Base-by-base conservation (phyloP, 2,797 vertebrate species). In the Acanthiza pusilla region DNA sequence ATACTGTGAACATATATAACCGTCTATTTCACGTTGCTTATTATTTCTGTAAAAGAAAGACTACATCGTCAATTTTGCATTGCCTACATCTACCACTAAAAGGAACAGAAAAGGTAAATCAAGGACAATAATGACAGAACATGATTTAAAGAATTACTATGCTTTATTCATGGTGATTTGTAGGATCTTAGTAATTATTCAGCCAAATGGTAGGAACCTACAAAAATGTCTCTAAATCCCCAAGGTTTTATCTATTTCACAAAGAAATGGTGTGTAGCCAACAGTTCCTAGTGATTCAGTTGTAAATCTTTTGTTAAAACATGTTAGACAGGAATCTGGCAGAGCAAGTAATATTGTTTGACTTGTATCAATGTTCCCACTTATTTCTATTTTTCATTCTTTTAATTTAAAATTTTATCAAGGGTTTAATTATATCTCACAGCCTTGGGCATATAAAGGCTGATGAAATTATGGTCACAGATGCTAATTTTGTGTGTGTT, bases 281-380 rank as follows among this genome's bases (percentile, higher is more conserved):
- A 36, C 13, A 77, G 26, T 40, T 89, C 8, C 13, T 74, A 72
- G 21, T 38, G 34, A 76, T 96, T 67, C 14, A 76, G 62, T 62
- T 65, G 25, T 67, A 94, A 80, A 85, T 85, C 72, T 94, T 79
- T 68, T 5, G 9, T 80, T 88, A 77, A 92, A 91, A 75, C 58
- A 17, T 80, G 74, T 72, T 57, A 93, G 65, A 75, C 11, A 51
- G 25, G 18, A 88, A 61, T 72, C 40, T 86, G 65, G 23, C 32
- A 85, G 8, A 43, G 40, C 7, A 83, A 51, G 13, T 58, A 83
- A 51, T 88, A 81, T 36, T 63, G 50, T 84, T 85, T 81, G 12
- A 75, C 26, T 93, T 73, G 8, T 13, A 43, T 47, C 42, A 68
- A 10, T 58, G 10, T 66, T 80, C 22, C 54, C 1, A 0, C 1